These are phyloP conservation scores for Galeruca laticollis DNA, from an alignment of 2,888 invertebrate genomes.

Conservation along the genomic window DNA sequence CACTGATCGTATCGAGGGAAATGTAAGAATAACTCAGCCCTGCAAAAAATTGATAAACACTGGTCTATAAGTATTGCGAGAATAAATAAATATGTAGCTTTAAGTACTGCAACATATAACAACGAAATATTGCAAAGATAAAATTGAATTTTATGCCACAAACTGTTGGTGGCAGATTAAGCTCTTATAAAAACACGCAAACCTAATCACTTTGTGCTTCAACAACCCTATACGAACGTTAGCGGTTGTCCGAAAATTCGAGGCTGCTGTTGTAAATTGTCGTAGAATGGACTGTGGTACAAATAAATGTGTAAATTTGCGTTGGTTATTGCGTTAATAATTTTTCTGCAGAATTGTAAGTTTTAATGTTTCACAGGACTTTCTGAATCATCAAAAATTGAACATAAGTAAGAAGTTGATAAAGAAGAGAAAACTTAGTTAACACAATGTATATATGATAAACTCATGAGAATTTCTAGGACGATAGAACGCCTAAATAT, in stretches of 20 bases:
- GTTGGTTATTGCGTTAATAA: background rate
- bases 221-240: constrained; percentile 27
- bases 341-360: background rate
- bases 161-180: constrained; percentile 60
- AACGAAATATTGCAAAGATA: constrained; percentile 53
- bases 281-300: constrained; percentile 9
- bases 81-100: constrained; percentile 55
- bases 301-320: constrained; percentile 6
- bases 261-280: constrained; percentile 23
- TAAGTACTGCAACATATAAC: constrained; percentile 51
- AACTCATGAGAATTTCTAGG: no score
- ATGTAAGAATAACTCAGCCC: no score
- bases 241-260: constrained; percentile 56
- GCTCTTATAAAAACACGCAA: constrained; percentile 62
- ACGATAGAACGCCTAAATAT: no score
- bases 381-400: no score
- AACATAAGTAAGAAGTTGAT: no score
- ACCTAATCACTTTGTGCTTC: constrained; percentile 52
- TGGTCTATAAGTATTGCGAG: constrained; percentile 21
- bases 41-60: background rate
- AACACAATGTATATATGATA: no score
- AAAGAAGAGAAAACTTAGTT: no score
- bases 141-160: constrained; percentile 60
- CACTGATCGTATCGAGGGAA: no score
- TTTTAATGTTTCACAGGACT: no score